Conservation (phyloP, 2,888 invertebrate genomes). For the Drosophila leonis region DNA sequence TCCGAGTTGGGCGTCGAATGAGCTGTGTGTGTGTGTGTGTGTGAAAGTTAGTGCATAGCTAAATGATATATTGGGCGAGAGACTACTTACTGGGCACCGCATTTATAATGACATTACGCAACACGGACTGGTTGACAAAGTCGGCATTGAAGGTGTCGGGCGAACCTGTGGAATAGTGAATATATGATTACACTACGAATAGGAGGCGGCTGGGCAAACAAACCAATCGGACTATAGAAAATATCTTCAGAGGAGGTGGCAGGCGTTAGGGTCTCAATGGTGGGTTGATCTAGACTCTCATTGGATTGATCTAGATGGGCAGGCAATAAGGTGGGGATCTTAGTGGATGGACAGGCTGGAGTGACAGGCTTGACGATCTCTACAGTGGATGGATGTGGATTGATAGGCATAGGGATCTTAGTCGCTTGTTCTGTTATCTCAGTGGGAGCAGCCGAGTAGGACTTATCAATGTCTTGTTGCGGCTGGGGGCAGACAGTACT, state of each 20-base stretch:
- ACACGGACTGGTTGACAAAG: slow-evolving; percentile 49
- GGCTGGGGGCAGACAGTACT: slow-evolving; percentile 40
- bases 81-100: slow-evolving; percentile 47
- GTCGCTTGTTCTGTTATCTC: background rate
- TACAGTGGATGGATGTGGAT: slow-evolving; percentile 1
- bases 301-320: slow-evolving; percentile 1
- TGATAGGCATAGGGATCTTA: background rate
- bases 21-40: slow-evolving; percentile 38
- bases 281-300: slow-evolving; percentile 48
- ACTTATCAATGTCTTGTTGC: slow-evolving; percentile 25
- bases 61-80: background rate
- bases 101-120: slow-evolving; percentile 45
- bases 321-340: slow-evolving; percentile 7
- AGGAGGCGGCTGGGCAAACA: slow-evolving; percentile 46
- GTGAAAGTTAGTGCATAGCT: background rate
- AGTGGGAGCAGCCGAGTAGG: background rate
- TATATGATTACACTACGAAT: background rate
- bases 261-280: slow-evolving; percentile 66
- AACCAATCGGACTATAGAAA: slow-evolving; percentile 84
- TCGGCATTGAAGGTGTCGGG: slow-evolving; percentile 67
- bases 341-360: background rate
- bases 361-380: slow-evolving; percentile 3
- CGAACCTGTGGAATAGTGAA: slow-evolving; percentile 64
- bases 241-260: slow-evolving; percentile 84
- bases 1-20: slow-evolving; percentile 65